Percentiles rank a stretch among this genome's conserved stretches.
Evolutionary conservation across 2,113 vertebrate species (phyloP).

Genomic region (Melanostigma gelatinosum): DNA sequence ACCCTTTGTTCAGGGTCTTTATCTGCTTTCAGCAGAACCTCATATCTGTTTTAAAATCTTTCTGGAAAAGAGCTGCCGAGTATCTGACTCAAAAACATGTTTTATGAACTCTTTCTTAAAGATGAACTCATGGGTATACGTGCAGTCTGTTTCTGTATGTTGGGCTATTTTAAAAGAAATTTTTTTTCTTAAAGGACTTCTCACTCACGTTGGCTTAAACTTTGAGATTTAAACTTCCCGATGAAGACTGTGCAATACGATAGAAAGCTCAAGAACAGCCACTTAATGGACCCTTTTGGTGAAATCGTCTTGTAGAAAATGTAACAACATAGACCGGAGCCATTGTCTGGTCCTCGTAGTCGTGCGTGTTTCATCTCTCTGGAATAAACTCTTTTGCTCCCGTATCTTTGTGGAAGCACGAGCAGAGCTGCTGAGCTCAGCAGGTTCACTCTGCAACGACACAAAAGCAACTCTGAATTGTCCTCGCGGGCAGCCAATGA

Average conservation of each 20-base stretch:
- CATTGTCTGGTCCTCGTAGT: constrained; percentile 33
- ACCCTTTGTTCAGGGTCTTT: too few species aligned
- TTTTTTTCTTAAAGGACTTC: not conserved
- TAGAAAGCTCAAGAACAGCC: not conserved
- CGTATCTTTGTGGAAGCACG: constrained; percentile 75
- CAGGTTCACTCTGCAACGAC: constrained; percentile 49
- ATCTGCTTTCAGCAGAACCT: too few species aligned
- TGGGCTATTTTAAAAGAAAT: too few species aligned
- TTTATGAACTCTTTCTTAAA: too few species aligned
- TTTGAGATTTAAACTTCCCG: not conserved
- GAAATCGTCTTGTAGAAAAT: not conserved
- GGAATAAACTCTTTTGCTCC: constrained; percentile 55
- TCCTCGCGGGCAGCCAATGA: constrained; percentile 62
- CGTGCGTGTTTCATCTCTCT: constrained; percentile 39
- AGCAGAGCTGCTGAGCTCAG: constrained; percentile 74
- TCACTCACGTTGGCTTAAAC: not conserved
- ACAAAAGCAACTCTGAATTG: constrained; percentile 75
- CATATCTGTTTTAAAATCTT: too few species aligned
- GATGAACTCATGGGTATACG: too few species aligned
- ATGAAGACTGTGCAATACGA: not conserved
- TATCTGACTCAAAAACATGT: too few species aligned
- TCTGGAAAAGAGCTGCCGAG: too few species aligned
- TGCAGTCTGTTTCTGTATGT: too few species aligned
- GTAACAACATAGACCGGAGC: not conserved
- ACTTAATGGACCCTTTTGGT: not conserved